Base-by-base conservation (phyloP, 2,888 invertebrate genomes). In the Cosmorhoe ocellata region DNA sequence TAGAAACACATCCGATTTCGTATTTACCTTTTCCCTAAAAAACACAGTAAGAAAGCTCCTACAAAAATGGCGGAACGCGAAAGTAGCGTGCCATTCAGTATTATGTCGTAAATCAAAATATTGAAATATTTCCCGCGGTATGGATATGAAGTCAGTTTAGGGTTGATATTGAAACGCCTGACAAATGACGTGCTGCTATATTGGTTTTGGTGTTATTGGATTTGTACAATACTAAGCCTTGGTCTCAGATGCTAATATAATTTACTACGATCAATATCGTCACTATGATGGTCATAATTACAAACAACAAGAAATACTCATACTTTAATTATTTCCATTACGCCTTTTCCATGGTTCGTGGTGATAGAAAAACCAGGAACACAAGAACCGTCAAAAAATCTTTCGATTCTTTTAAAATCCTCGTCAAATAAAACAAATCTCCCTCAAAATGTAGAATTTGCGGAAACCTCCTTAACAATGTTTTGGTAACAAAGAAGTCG, bases 51-150 rank as follows among this genome's bases (percentile, higher is more conserved):
- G 3, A 37, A 26, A 37, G 52, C 1, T 47, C 52, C 4, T 11
- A 9, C 5, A 12, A 39, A 12, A 39, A 6, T 49, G 36, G 39
- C 49, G 45, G 24, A 18, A 3, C 36, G 27, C 18, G 7, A 37
- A 33, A 26, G 18, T 38, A 47, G 26, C 14, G 3, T 10, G 31
- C 47, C 71, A 72, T 76, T 75, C 60, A 67, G 76, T 77, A 79
- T 85, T 81, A 77, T 75, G 69, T 71, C 77, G 70, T 88, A 88
- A 84, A 88, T 89, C 88, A 85, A 81, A 81, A 84, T 84, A 89
- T 87, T 85, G 87, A 74, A 82, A 85, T 87, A 84, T 85, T 81
- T 80, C 58, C 64, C 67, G 69, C 73, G 60, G 71, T 70, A 71
- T 64, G 64, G 69, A 64, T 69, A 71, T 75, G 69, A 71, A 77